These are phyloP conservation scores for Cryptocephalus moraei DNA, from an alignment of 2,888 invertebrate genomes.

Conservation along the genomic window DNA sequence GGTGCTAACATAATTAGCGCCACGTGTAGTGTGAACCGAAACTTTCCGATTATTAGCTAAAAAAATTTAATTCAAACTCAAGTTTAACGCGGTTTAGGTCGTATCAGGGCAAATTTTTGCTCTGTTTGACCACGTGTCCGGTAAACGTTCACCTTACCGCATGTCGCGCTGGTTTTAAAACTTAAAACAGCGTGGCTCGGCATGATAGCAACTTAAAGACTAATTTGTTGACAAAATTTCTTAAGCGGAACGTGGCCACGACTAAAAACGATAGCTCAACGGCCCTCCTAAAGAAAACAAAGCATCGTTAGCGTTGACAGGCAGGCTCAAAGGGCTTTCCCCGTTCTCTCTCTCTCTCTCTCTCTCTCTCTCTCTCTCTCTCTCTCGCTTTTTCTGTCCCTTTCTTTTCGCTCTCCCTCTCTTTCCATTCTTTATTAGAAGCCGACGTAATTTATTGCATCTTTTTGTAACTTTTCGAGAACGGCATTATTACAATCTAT, in stretches of 20 bases:
- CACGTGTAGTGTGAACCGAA: too few relatives aligned
- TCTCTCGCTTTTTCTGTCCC: background rate
- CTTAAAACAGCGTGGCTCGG: slow-evolving; percentile 10
- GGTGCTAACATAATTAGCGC: too few relatives aligned
- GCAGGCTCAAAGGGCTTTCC: slow-evolving; percentile 1
- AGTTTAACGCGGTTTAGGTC: too few relatives aligned
- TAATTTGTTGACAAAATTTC: slow-evolving; percentile 37
- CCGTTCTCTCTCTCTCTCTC: background rate
- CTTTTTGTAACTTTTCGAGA: slow-evolving; percentile 5
- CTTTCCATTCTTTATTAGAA: slow-evolving; percentile 1
- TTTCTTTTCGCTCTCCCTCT: background rate
- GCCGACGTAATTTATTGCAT: slow-evolving; percentile 8
- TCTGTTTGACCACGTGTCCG: too few relatives aligned
- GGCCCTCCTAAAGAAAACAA: slow-evolving; percentile 24
- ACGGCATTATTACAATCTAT: slow-evolving; percentile 3
- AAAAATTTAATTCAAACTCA: too few relatives aligned
- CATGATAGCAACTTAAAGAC: slow-evolving; percentile 19
- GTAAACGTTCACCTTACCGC: background rate
- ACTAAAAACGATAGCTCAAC: slow-evolving; percentile 29
- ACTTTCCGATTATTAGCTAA: too few relatives aligned
- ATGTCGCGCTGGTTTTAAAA: background rate
- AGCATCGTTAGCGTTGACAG: slow-evolving; percentile 11
- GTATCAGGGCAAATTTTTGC: too few relatives aligned
- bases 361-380: background rate
- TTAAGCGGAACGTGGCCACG: slow-evolving; percentile 33